Evolutionary conservation across 2,888 invertebrate genomes (phyloP).

Genomic region (Athalia cordata): DNA sequence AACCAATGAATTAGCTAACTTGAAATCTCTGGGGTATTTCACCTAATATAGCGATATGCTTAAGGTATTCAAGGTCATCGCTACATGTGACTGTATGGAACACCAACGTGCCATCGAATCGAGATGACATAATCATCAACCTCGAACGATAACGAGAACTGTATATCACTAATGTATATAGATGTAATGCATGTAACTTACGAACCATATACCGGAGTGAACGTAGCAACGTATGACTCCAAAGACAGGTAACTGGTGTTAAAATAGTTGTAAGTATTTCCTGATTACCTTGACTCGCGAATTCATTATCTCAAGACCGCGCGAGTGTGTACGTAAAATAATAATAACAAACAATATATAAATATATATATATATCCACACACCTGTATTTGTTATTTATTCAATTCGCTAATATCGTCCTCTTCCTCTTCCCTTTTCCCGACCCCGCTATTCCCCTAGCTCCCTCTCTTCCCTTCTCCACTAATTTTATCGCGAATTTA

Average conservation of each 20-base stretch:
- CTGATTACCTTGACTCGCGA: slow-evolving; percentile 6
- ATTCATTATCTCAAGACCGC: neutral
- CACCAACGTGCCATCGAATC: neutral
- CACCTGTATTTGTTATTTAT: neutral
- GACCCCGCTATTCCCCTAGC: no score
- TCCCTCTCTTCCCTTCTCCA: no score
- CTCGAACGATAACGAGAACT: neutral
- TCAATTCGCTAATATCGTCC: no score
- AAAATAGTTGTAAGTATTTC: neutral
- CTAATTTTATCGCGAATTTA: no score
- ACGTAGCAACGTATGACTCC: no score
- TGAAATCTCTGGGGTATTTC: neutral
- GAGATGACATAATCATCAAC: neutral
- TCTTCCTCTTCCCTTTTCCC: no score
- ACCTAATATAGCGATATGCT: neutral
- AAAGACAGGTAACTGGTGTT: no score
- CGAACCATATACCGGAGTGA: no score
- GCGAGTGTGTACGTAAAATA: neutral
- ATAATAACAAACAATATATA: neutral
- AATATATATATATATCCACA: neutral
- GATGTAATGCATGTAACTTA: no score
- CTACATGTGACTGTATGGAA: neutral
- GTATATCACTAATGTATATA: neutral
- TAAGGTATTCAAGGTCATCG: neutral
- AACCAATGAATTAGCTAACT: neutral